Percentiles rank a stretch among this genome's conserved stretches.
phyloP scores from a whole-genome alignment of 30 jellyfish, hydroid and myxozoan species.

The Cassiopea andromeda region DNA sequence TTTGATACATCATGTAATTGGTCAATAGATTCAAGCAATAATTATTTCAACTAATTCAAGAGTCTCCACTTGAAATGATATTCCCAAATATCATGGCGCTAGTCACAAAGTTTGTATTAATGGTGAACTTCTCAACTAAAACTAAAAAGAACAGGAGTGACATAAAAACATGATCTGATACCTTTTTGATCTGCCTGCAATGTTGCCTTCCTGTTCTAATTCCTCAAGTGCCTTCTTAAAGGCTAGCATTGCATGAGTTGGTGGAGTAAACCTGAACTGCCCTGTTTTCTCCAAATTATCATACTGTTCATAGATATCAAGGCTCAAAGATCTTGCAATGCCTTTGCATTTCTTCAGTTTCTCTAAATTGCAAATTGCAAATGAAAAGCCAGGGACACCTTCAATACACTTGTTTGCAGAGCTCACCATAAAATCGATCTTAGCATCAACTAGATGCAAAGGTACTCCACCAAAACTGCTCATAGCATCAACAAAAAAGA shows the following conservation, averaged over 20 bases:
- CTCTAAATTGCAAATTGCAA: constrained; percentile 72
- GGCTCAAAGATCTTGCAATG: constrained; percentile 82
- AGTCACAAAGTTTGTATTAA: too few species aligned
- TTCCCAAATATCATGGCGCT: too few species aligned
- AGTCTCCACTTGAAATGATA: too few species aligned
- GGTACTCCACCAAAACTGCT: constrained; percentile 99
- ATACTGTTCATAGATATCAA: constrained; percentile 89
- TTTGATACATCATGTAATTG: too few species aligned
- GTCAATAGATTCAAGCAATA: too few species aligned
- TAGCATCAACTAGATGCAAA: constrained; percentile 48
- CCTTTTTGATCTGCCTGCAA: constrained; percentile 92
- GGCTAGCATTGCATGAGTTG: constrained; percentile 90
- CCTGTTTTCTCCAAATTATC: constrained; percentile 79
- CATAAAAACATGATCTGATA: not conserved
- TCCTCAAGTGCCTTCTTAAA: constrained; percentile 87
- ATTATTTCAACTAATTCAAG: too few species aligned
- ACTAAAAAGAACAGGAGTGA: not conserved
- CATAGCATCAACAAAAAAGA: constrained; percentile 98
- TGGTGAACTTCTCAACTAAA: not conserved
- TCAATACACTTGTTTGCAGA: constrained; percentile 97
- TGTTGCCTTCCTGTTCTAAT: constrained; percentile 89
- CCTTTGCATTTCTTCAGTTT: constrained; percentile 85
- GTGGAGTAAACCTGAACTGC: constrained; percentile 95
- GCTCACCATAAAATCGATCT: constrained; percentile 90
- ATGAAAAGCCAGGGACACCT: constrained; percentile 96